Evolutionary conservation across 2,888 invertebrate species (phyloP).

Genomic region (Nymphalis urticae): DNA sequence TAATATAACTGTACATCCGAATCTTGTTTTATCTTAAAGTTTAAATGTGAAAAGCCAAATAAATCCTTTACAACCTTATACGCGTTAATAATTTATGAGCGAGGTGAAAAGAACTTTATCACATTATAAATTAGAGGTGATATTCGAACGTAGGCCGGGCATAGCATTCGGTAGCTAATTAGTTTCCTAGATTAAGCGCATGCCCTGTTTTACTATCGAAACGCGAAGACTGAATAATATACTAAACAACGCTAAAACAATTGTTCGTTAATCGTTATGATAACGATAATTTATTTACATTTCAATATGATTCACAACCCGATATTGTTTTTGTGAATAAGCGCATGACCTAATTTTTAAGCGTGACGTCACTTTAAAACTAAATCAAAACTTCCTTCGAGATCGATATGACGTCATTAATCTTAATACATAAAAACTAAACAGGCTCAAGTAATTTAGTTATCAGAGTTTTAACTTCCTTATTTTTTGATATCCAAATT

Average conservation of each 20-base stretch:
- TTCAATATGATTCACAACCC: constrained; percentile 58
- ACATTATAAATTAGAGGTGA: neutral
- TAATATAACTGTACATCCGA: no score
- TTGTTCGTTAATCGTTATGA: constrained; percentile 67
- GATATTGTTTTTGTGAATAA: constrained; percentile 54
- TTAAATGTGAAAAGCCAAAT: no score
- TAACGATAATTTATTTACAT: constrained; percentile 70
- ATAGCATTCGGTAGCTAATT: constrained; percentile 18
- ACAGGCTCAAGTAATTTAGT: no score
- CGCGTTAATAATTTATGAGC: neutral
- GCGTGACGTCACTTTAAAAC: constrained; percentile 36
- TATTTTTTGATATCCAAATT: no score
- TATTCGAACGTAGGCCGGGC: neutral
- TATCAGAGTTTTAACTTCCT: no score
- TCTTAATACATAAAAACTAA: no score
- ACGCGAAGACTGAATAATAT: constrained; percentile 24
- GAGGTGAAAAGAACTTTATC: neutral
- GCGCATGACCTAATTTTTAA: constrained; percentile 45
- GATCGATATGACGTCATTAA: neutral
- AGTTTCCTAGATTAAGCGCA: constrained; percentile 27
- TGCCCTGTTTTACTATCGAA: constrained; percentile 29
- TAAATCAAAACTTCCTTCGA: constrained; percentile 10
- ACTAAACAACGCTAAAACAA: constrained; percentile 34
- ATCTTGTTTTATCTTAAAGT: no score
- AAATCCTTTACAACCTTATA: no score